phyloP scores from a whole-genome alignment of 2,113 vertebrate genomes.

The Melierax canorus region DNA sequence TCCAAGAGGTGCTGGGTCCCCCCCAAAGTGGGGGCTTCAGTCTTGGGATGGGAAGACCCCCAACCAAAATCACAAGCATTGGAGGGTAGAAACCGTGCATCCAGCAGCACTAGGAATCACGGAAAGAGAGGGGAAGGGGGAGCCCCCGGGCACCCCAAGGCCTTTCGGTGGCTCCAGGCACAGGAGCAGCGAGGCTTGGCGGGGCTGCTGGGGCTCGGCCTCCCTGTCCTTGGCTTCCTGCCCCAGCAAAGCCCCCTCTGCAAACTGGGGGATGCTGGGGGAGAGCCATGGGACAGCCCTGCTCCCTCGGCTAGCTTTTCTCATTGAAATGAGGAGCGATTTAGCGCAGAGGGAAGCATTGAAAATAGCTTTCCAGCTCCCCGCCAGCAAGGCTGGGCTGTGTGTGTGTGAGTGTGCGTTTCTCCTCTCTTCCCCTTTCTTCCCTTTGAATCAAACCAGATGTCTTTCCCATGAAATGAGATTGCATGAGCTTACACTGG shows the following conservation, averaged over 20 bases:
- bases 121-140: not conserved
- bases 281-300: not conserved
- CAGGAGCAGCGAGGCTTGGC: not conserved
- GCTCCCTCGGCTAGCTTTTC: conserved; percentile 7
- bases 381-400: not conserved
- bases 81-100: fast-evolving
- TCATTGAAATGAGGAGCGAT: conserved; percentile 50
- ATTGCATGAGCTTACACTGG: conserved; percentile 11
- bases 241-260: not conserved
- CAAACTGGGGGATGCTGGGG: not conserved
- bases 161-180: not conserved
- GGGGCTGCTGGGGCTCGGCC: not conserved
- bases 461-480: conserved; percentile 46
- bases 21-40: not conserved
- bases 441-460: conserved; percentile 59
- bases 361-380: conserved; percentile 10
- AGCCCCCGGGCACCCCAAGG: not conserved
- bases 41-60: not conserved
- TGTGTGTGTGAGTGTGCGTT: not conserved
- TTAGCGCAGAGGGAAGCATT: not conserved
- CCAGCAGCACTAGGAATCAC: not conserved
- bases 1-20: not conserved
- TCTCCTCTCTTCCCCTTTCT: conserved; percentile 34
- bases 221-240: not conserved
- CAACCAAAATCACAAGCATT: not conserved